These are phyloP conservation scores for Protomyctophum bolini DNA, from an alignment of 2,113 vertebrate genomes.

Conservation along the genomic window DNA sequence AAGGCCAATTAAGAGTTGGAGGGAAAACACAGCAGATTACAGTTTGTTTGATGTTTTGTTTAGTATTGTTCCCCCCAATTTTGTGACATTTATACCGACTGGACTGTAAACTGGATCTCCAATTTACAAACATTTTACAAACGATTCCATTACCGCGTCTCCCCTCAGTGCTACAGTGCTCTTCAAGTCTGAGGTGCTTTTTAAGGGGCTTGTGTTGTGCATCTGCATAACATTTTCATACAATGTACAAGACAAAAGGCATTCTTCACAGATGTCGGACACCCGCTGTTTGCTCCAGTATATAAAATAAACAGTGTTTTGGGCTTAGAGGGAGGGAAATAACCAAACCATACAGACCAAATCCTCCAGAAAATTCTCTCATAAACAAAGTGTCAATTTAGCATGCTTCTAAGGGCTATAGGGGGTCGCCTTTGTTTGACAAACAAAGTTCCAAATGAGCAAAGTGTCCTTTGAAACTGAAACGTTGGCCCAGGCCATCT, in stretches of 20 bases:
- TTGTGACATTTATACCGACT: conserved; percentile 38
- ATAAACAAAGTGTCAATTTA: conserved; percentile 62
- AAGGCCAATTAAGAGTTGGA: conserved; percentile 59
- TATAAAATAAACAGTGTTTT: conserved; percentile 37
- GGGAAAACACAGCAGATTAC: conserved; percentile 48
- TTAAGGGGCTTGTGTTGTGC: background rate
- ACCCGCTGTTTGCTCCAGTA: conserved; percentile 55
- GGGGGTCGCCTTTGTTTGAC: conserved; percentile 47
- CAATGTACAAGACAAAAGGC: conserved; percentile 26
- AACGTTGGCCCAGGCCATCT: conserved; percentile 19
- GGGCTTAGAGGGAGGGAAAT: conserved; percentile 36
- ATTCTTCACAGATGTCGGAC: conserved; percentile 42
- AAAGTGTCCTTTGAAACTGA: conserved; percentile 47
- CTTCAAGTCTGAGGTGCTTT: background rate
- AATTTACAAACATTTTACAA: conserved; percentile 32
- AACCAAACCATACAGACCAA: conserved; percentile 46
- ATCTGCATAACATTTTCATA: conserved; percentile 36
- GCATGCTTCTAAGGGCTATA: conserved; percentile 19
- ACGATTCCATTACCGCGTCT: background rate
- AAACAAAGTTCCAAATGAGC: conserved; percentile 36
- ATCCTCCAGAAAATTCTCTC: conserved; percentile 56
- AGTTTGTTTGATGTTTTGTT: conserved; percentile 22
- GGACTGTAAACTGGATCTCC: conserved; percentile 31
- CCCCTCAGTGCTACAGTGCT: background rate
- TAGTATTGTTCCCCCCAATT: background rate